Evolutionary conservation across 1,140 invertebrate genomes (phyloP), one percentile per base, ranked within the genome.

Genomic region (Caenorhabditis briggsae): DNA sequence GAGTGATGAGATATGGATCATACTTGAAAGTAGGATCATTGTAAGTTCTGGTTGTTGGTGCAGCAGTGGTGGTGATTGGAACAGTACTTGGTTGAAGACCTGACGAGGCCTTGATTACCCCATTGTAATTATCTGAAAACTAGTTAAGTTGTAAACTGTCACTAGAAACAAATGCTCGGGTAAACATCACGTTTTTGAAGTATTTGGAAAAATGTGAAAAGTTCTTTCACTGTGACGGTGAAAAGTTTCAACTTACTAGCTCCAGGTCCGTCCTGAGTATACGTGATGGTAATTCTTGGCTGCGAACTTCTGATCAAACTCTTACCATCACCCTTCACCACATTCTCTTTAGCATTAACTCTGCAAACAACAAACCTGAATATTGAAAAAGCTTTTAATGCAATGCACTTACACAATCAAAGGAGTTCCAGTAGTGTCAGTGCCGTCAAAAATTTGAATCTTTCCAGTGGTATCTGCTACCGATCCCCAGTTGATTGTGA

Each of bases 121-220:
- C 64, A n/a, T 70, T 43, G 64, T 70, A 70, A 46, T 18, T 14
- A 70, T 70, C 41, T 70, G 16, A 46, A 70, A 18, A 3, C 33
- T 33, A 33, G 33, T 2, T 33, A 33, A 33, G 33, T 33, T 33
- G 3, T 33, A 33, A 33, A 33, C 33, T 33, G 33, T 33, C 33
- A 33, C 33, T 33, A 33, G 33, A 33, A 33, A 33, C 33, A 33
- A 33, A 2, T 1, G 33, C 33, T 33, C 33, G 1, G 33, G 33
- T 33, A 33, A 33, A 33, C 33, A 33, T 33, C 33, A 33, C 33
- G 33, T 33, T 33, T 33, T 33, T 33, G n/a, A n/a, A n/a, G n/a
- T n/a, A n/a, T n/a, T n/a, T n/a, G n/a, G n/a, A n/a, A n/a, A n/a
- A n/a, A n/a, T n/a, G n/a, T n/a, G n/a, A n/a, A n/a, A n/a, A n/a